Conservation (phyloP, 2,797 vertebrate species). For the Carduelis carduelis region DNA sequence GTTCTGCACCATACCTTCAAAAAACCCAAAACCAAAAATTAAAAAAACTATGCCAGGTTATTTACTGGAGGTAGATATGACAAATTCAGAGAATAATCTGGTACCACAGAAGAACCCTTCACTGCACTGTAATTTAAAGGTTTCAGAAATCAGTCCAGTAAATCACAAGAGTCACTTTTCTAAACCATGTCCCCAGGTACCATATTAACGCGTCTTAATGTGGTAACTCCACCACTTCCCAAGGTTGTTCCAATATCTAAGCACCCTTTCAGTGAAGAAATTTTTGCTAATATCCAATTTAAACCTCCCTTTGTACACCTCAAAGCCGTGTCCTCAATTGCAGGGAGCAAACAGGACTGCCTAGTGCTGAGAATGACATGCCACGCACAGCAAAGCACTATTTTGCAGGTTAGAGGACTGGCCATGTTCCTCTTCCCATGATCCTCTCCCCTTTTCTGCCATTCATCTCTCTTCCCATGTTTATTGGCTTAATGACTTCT, state of each 20-base stretch:
- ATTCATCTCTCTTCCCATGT: background rate
- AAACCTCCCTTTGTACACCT: background rate
- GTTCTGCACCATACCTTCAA: background rate
- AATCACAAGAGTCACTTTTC: background rate
- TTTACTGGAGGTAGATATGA: background rate
- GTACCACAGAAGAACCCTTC: background rate
- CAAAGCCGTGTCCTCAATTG: background rate
- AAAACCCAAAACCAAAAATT: background rate
- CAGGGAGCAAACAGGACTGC: background rate
- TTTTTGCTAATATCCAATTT: background rate
- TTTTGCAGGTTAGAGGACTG: background rate
- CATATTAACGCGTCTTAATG: accelerated
- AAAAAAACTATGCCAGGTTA: background rate
- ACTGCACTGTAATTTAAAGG: background rate
- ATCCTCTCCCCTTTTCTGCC: background rate
- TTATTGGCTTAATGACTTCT: background rate
- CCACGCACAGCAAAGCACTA: accelerated
- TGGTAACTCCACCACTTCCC: background rate
- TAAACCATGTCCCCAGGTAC: background rate
- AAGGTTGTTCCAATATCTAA: background rate
- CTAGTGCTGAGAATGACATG: background rate
- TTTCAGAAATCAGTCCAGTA: background rate
- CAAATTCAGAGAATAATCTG: background rate
- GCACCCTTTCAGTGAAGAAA: background rate
- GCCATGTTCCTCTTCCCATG: background rate